Evolutionary conservation across 2,797 vertebrate genomes (phyloP).

Genomic region (Pseudochirops corinnae): DNA sequence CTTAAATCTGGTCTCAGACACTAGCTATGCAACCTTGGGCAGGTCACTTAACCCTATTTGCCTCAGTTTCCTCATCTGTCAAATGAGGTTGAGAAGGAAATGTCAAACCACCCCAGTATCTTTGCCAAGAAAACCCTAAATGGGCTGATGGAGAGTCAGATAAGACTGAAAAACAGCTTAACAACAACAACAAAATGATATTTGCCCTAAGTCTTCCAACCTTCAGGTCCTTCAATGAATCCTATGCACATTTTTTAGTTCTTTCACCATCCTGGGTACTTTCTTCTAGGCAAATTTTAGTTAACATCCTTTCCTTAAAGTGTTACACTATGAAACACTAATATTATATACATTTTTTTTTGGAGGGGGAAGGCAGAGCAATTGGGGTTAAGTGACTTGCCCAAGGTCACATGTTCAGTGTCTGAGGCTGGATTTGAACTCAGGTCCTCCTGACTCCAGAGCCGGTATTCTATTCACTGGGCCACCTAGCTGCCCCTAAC

Average conservation of each 20-base stretch:
- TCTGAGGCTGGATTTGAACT: too few species aligned
- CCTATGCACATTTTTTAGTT: not conserved
- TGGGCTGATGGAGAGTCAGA: not conserved
- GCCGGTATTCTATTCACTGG: too few species aligned
- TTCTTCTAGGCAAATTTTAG: not conserved
- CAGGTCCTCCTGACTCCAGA: too few species aligned
- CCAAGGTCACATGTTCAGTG: too few species aligned
- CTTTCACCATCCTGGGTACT: not conserved
- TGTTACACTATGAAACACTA: not conserved
- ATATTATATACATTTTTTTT: not conserved
- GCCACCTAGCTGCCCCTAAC: not conserved
- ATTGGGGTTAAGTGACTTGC: too few species aligned
- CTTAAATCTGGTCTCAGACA: not conserved
- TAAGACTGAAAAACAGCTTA: not conserved
- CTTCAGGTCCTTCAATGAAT: not conserved
- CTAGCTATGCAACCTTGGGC: not conserved
- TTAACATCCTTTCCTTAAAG: not conserved
- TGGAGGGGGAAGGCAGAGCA: too few species aligned
- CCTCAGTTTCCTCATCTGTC: not conserved
- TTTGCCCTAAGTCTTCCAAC: not conserved
- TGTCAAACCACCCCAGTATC: not conserved
- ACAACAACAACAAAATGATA: not conserved
- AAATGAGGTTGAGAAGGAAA: not conserved
- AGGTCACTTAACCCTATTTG: not conserved
- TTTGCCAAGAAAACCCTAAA: not conserved